Evolutionary conservation across 53 echinoderm and acorn worm species (phyloP).

Genomic region (Holothuria leucospilota): DNA sequence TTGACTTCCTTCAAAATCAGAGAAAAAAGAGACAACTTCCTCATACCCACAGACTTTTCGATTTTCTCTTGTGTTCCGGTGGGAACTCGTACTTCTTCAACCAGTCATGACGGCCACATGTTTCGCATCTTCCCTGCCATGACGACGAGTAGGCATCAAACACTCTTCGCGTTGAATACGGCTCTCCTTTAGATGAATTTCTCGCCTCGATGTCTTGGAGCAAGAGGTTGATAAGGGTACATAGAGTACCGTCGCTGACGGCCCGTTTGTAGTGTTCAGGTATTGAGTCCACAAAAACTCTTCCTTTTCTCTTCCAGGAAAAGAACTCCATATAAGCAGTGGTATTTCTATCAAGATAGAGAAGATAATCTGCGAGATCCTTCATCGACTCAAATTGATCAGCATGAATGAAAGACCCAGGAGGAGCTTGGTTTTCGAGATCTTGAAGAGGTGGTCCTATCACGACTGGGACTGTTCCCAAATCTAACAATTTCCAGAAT

Average conservation of each 20-base stretch:
- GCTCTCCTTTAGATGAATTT: neutral
- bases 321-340: slow-evolving; percentile 20
- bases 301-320: slow-evolving; percentile 29
- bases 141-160: neutral
- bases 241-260: neutral
- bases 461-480: slow-evolving; percentile 18
- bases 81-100: slow-evolving; percentile 23
- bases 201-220: neutral
- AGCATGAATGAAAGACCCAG: slow-evolving; percentile 24
- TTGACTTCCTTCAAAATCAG: too few species aligned
- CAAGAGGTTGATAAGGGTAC: neutral
- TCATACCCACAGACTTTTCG: neutral
- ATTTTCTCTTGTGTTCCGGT: slow-evolving; percentile 15
- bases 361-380: slow-evolving; percentile 20
- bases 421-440: slow-evolving; percentile 2
- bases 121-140: slow-evolving; percentile 1
- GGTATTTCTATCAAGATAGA: slow-evolving; percentile 5
- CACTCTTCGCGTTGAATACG: neutral
- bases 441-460: slow-evolving; percentile 25
- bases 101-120: slow-evolving; percentile 18
- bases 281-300: neutral
- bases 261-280: slow-evolving; percentile 16
- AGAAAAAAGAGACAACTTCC: neutral
- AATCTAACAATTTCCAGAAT: slow-evolving; percentile 19
- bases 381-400: slow-evolving; percentile 6